Conservation (phyloP, 2,113 vertebrate species). For the Chauna torquata region DNA sequence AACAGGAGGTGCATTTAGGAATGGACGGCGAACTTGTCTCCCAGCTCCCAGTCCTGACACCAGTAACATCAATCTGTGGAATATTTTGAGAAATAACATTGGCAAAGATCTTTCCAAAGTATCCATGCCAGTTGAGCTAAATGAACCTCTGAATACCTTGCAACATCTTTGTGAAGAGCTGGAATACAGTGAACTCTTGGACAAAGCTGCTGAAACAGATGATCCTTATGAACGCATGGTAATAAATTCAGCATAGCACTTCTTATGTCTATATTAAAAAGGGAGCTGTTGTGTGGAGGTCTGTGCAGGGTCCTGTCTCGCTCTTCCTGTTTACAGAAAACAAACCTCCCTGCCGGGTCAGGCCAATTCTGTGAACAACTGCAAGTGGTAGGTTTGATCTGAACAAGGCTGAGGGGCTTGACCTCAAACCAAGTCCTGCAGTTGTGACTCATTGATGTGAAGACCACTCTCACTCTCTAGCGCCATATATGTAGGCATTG, state of each 20-base stretch:
- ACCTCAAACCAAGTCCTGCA: neutral
- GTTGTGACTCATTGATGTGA: neutral
- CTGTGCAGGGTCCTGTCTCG: neutral
- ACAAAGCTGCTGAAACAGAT: constrained; percentile 93
- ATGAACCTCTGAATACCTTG: constrained; percentile 97
- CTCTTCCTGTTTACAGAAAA: neutral
- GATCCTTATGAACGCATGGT: constrained; percentile 98
- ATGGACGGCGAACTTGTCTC: constrained; percentile 92
- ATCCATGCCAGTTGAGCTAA: constrained; percentile 98
- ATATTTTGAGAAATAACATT: constrained; percentile 98
- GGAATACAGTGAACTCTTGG: constrained; percentile 97
- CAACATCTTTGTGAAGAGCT: constrained; percentile 98
- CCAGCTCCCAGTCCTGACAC: constrained; percentile 92
- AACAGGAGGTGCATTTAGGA: constrained; percentile 90
- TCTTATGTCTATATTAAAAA: neutral
- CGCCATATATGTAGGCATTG: neutral
- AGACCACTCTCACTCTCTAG: neutral
- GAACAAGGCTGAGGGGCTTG: neutral
- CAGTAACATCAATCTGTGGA: constrained; percentile 99
- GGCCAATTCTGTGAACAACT: neutral
- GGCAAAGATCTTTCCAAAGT: constrained; percentile 99
- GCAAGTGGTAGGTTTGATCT: neutral
- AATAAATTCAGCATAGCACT: constrained; percentile 22
- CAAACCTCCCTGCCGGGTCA: neutral
- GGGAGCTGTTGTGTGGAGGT: neutral